Evolutionary conservation across 1,140 invertebrate species (phyloP).

Genomic region (Neotoxoptera formosana): DNA sequence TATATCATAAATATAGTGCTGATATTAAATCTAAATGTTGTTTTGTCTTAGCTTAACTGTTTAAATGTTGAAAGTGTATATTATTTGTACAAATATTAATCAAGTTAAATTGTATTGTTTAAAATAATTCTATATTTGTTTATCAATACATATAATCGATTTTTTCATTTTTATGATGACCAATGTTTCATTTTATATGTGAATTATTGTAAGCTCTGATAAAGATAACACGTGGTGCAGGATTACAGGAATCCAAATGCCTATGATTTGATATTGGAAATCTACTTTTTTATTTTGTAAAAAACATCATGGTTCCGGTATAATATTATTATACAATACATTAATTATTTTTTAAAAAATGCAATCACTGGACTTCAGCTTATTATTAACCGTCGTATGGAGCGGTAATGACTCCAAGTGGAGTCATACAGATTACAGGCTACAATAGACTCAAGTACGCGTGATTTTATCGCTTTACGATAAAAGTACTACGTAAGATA

Average conservation of each 20-base stretch:
- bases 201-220: background rate
- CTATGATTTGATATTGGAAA: no score
- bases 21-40: background rate
- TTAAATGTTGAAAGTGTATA: background rate
- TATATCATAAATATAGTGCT: background rate
- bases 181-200: background rate
- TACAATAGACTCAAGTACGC: background rate
- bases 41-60: background rate
- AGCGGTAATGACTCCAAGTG: background rate
- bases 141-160: no score
- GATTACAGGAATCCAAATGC: no score
- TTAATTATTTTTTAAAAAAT: background rate
- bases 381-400: background rate
- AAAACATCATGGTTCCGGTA: background rate
- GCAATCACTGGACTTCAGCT: background rate
- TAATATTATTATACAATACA: background rate
- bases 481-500: background rate
- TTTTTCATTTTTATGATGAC: no score
- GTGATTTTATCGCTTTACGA: background rate
- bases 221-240: no score
- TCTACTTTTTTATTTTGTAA: no score
- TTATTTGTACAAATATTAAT: background rate
- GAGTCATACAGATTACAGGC: background rate
- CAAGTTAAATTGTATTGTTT: background rate
- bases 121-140: background rate